Base-by-base conservation (phyloP, 2,888 invertebrate species). In the Epirrhoe tristata region DNA sequence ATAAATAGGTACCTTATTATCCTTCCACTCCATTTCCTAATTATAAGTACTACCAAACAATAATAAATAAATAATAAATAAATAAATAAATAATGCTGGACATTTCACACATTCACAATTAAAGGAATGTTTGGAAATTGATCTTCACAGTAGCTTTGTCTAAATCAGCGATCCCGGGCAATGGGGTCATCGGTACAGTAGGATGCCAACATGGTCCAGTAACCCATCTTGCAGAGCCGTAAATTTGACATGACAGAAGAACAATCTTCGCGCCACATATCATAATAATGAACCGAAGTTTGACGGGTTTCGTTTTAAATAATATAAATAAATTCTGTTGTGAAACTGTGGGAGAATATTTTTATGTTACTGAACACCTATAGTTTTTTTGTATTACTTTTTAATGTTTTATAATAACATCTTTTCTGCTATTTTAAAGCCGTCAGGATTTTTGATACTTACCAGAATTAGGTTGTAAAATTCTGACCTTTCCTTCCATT, bases 141-240 rank as follows among this genome's bases (percentile, higher is more conserved):
- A 71, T 72, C 68, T 68, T 69, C 52, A 72, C 71, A 71, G 67
- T 71, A 66, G 67, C 63, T 53, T 61, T 72, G 65, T 65, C 63
- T 60, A 69, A 55, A 63, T 58, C 17, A 65, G 64, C 7, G 6
- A 24, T 57, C 39, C 60, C 63, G 52, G 43, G 52, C 58, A 79
- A 77, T 72, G 75, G 70, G 76, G 77, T 79, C 81, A 74, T 75
- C 66, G 73, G 74, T 66, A 65, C 72, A 68, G 69, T 64, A 65
- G 68, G 69, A 69, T 59, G 65, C 53, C 46, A 54, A 2, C 14
- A 36, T 64, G 67, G 58, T 63, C 51, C 59, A 51, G 43, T 66
- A 43, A 58, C 62, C 58, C 52, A 63, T 60, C 52, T 54, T 46
- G 24, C 32, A 50, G 32, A 46, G 43, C 32, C 31, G 52, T 63